Evolutionary conservation across 2,888 invertebrate genomes (phyloP).

Genomic region (Zygogramma bicolorata): DNA sequence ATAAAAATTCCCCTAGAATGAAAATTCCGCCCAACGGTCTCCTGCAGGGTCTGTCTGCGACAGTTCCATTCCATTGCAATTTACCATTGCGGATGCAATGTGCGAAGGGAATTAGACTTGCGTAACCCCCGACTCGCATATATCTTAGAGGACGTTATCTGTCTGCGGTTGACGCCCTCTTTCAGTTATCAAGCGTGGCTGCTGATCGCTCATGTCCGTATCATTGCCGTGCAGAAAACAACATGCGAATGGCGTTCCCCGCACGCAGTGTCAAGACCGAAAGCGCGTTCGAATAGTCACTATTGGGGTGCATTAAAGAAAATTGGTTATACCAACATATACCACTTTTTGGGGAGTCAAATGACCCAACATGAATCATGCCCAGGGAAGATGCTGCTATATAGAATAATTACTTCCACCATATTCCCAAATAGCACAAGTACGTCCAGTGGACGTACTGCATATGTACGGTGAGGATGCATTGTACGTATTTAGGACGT

Average conservation of each 20-base stretch:
- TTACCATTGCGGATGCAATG: slow-evolving; percentile 10
- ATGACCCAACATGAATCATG: too few species aligned
- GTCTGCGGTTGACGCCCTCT: slow-evolving; percentile 53
- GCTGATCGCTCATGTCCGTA: slow-evolving; percentile 47
- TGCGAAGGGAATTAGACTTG: slow-evolving; percentile 40
- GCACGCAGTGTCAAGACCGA: slow-evolving; percentile 18
- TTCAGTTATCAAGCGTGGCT: slow-evolving; percentile 46
- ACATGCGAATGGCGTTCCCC: slow-evolving; percentile 49
- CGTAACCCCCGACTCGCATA: slow-evolving; percentile 45
- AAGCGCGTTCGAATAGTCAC: not conserved
- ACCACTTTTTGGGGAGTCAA: too few species aligned
- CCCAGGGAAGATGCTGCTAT: too few species aligned
- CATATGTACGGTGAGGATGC: too few species aligned
- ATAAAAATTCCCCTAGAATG: not conserved
- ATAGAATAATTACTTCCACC: too few species aligned
- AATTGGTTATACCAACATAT: too few species aligned
- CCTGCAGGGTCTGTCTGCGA: not conserved
- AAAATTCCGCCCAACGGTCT: not conserved
- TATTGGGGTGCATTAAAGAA: too few species aligned
- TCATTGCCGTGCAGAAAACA: slow-evolving; percentile 49
- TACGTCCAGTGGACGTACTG: too few species aligned
- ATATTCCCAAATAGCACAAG: too few species aligned
- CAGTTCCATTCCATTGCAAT: not conserved
- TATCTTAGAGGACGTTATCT: slow-evolving; percentile 50
- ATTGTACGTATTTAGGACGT: too few species aligned